Conservation (phyloP, 1,140 invertebrate genomes). For the Drosophila kohkoa region DNA sequence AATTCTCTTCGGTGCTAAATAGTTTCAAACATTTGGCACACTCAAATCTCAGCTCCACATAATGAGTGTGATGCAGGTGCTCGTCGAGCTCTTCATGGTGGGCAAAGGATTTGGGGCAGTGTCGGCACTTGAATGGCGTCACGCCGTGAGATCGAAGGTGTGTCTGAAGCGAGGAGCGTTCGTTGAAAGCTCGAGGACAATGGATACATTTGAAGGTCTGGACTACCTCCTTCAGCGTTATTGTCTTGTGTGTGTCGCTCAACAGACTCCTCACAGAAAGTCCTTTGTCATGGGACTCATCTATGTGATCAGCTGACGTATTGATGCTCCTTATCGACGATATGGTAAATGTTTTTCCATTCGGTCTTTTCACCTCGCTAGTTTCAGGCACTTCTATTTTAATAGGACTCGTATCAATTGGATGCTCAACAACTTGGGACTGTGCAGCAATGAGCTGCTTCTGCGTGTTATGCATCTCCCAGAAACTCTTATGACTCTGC, state of each 20-base stretch:
- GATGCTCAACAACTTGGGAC: neutral
- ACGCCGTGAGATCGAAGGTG: neutral
- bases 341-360: neutral
- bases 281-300: neutral
- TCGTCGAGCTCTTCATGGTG: neutral
- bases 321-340: neutral
- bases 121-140: conserved; percentile 2
- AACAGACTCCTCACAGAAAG: neutral
- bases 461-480: neutral
- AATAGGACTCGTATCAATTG: neutral
- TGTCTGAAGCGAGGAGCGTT: neutral
- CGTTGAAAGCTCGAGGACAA: neutral
- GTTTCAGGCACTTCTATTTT: conserved; percentile 7
- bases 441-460: no score
- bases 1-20: neutral
- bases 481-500: conserved; percentile 15
- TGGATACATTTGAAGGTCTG: neutral
- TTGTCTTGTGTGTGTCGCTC: neutral
- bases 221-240: neutral
- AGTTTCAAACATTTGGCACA: conserved; percentile 6
- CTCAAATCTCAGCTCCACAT: neutral
- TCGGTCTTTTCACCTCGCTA: neutral
- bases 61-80: neutral
- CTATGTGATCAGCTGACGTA: neutral
- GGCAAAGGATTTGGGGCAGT: neutral